Evolutionary conservation across 2,888 invertebrate species (phyloP).

Genomic region (Nudaria mundana): DNA sequence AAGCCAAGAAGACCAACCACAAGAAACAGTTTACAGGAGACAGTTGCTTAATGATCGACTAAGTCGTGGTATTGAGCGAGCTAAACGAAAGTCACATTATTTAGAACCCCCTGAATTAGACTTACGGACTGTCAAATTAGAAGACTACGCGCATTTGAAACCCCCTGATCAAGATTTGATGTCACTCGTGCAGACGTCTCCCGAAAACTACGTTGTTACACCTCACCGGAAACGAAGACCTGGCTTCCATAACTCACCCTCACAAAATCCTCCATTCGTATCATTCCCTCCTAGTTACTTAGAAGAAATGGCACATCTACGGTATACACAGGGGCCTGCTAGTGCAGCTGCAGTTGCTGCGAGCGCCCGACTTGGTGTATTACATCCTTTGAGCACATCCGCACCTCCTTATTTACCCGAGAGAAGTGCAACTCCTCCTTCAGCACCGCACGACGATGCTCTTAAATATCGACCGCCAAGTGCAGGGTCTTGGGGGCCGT

Average conservation of each 20-base stretch:
- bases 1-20: conserved; percentile 75
- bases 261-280: conserved; percentile 93
- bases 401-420: conserved; percentile 87
- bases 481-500: conserved; percentile 86
- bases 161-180: conserved; percentile 86
- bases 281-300: conserved; percentile 89
- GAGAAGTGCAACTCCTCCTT: conserved; percentile 82
- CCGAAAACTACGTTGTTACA: conserved; percentile 92
- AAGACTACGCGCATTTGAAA: conserved; percentile 84
- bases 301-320: conserved; percentile 84
- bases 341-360: conserved; percentile 82
- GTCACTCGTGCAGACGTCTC: conserved; percentile 85
- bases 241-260: conserved; percentile 93
- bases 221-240: conserved; percentile 93
- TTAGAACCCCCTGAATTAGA: conserved; percentile 86
- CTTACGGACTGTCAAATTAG: conserved; percentile 83
- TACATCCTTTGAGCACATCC: conserved; percentile 85
- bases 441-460: conserved; percentile 80
- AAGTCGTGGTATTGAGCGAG: conserved; percentile 82
- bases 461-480: conserved; percentile 85
- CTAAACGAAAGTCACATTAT: conserved; percentile 83
- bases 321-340: conserved; percentile 82
- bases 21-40: conserved; percentile 80
- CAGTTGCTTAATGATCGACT: conserved; percentile 82
- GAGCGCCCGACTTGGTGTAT: conserved; percentile 69